A percentile compares a stretch with the other conserved stretches of the same genome.
These are phyloP conservation scores for Diploptera punctata DNA, from an alignment of 2,888 invertebrate genomes.

Conservation along the genomic window DNA sequence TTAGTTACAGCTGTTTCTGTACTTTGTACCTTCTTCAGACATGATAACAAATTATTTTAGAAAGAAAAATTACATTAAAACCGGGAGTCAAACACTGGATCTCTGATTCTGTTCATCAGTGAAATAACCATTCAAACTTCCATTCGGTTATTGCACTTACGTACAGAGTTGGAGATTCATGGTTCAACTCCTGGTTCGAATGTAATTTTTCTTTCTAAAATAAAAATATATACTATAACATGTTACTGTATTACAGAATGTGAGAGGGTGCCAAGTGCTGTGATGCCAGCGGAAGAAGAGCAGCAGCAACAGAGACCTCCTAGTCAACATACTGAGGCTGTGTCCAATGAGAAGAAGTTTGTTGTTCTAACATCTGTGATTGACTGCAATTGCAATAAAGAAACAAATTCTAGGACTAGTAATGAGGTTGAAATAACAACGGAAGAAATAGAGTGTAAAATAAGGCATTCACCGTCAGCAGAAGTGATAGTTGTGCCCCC, in stretches of 20 bases:
- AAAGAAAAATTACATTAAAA: too few relatives aligned
- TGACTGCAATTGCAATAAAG: constrained; percentile 19
- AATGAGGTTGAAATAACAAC: neutral
- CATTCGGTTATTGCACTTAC: too few relatives aligned
- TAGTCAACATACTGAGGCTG: constrained; percentile 33
- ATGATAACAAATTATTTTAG: too few relatives aligned
- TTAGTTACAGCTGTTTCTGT: too few relatives aligned
- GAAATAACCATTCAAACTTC: too few relatives aligned
- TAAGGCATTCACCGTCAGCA: neutral
- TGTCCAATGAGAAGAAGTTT: constrained; percentile 21
- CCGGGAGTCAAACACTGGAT: too few relatives aligned
- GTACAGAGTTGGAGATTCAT: too few relatives aligned
- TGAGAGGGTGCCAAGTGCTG: constrained; percentile 26
- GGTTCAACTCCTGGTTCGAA: too few relatives aligned
- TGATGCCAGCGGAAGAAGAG: neutral
- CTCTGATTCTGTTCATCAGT: too few relatives aligned
- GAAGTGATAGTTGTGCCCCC: neutral
- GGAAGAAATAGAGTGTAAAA: neutral
- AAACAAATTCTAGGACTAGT: constrained; percentile 22
- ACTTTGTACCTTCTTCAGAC: too few relatives aligned
- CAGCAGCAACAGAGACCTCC: constrained; percentile 10
- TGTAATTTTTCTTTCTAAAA: too few relatives aligned
- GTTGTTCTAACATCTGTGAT: constrained; percentile 36
- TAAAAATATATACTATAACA: too few relatives aligned
- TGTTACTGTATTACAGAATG: constrained; percentile 30